Conservation (phyloP, 2,888 invertebrate genomes). For the Polydrusus cervinus region DNA sequence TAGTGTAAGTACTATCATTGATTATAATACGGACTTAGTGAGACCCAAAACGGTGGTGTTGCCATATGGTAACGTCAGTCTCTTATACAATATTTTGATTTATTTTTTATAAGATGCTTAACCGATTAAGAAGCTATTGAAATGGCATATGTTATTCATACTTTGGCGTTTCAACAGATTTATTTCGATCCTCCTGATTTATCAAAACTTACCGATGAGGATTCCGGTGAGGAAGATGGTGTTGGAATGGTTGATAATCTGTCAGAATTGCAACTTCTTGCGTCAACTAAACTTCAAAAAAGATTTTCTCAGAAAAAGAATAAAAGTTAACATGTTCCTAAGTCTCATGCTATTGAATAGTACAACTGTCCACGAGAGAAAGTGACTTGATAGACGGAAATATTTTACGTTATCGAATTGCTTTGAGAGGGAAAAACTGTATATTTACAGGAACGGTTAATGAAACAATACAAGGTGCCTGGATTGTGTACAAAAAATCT, state of each 20-base stretch:
- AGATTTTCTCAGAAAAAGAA: slow-evolving; percentile 31
- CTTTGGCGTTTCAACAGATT: slow-evolving; percentile 36
- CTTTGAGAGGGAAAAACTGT: slow-evolving; percentile 11
- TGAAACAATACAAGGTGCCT: slow-evolving; percentile 37
- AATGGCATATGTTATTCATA: neutral
- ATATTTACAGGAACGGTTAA: slow-evolving; percentile 38
- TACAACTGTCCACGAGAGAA: slow-evolving; percentile 33
- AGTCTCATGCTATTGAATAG: slow-evolving; percentile 20
- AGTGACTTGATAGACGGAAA: slow-evolving; percentile 39
- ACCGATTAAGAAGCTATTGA: slow-evolving; percentile 13
- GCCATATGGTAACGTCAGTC: neutral
- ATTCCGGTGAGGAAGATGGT: slow-evolving; percentile 47
- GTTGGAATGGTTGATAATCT: slow-evolving; percentile 43
- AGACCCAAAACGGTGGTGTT: neutral
- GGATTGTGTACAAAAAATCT: slow-evolving; percentile 39
- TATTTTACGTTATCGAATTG: slow-evolving; percentile 28
- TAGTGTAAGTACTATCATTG: neutral
- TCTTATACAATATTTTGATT: neutral
- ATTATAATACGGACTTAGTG: neutral
- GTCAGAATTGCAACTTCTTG: slow-evolving; percentile 35
- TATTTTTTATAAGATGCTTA: neutral
- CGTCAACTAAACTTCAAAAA: slow-evolving; percentile 31
- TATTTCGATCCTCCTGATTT: slow-evolving; percentile 47
- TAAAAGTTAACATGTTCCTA: slow-evolving; percentile 6
- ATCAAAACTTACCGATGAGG: slow-evolving; percentile 36